A percentile compares a stretch with the other conserved stretches of the same genome.
These are phyloP conservation scores for Chrysoperla carnea DNA, from an alignment of 1,140 invertebrate species.

Conservation along the genomic window DNA sequence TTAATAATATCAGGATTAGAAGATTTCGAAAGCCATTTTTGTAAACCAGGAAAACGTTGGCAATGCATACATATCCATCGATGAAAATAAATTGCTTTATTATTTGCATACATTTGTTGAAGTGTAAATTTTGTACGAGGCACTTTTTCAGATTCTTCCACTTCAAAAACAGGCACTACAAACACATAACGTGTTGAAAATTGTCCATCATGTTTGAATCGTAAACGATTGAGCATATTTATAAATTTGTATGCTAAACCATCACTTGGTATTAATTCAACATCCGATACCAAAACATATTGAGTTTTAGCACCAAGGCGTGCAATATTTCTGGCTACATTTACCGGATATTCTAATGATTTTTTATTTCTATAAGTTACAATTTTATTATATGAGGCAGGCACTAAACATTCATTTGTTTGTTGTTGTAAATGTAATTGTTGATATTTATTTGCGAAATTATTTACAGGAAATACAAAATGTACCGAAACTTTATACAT, in stretches of 20 bases:
- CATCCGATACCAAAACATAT: constrained; percentile 57
- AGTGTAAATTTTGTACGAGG: constrained; percentile 37
- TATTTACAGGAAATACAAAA: constrained; percentile 36
- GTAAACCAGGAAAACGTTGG: constrained; percentile 57
- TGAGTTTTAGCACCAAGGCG: constrained; percentile 36
- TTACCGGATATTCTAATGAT: constrained; percentile 51
- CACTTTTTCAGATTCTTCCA: constrained; percentile 37
- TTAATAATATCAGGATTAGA: constrained; percentile 24
- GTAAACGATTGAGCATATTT: constrained; percentile 30
- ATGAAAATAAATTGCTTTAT: constrained; percentile 44
- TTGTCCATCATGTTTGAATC: constrained; percentile 22
- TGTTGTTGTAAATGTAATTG: constrained; percentile 5
- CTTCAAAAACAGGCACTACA: constrained; percentile 57
- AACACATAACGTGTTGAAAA: constrained; percentile 34
- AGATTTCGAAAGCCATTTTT: constrained; percentile 38
- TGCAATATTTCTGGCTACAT: constrained; percentile 54
- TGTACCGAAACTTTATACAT: constrained; percentile 55
- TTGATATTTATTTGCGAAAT: constrained; percentile 13
- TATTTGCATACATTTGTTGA: constrained; percentile 23
- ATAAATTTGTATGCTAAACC: constrained; percentile 40
- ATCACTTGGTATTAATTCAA: constrained; percentile 52
- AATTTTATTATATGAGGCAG: constrained; percentile 16
- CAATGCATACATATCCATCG: constrained; percentile 50
- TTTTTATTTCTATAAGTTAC: constrained; percentile 30
- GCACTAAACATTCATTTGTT: constrained; percentile 5